Evolutionary conservation across 2,888 invertebrate genomes (phyloP), one percentile per base, ranked within the genome.

Genomic region (Ornithoptera alexandrae): DNA sequence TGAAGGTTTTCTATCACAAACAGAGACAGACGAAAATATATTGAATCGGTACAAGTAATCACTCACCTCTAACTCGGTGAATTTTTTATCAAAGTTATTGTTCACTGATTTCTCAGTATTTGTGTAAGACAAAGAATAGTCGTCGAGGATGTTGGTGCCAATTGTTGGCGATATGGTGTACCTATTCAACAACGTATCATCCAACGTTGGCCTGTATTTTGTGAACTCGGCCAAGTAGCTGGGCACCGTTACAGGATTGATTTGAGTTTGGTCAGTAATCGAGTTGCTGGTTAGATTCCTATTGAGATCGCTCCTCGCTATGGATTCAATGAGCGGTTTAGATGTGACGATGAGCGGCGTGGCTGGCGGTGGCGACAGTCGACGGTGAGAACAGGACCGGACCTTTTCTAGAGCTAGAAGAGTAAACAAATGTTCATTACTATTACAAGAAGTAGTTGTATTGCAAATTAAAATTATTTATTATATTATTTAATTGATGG

Each of bases 351-450:
- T 82, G 3, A 93, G 81, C 0, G 93, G 92, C 0, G 84, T 82
- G 0, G 84, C 81, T 0, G 91, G 88, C 0, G 91, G 83, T 0
- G 89, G 88, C 0, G 88, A 86, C 0, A 78, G 84, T n/a, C 68
- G 88, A 86, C 74, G 87, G 91, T 0, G 93, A 93, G 74, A 93
- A 93, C 0, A 92, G 75, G 0, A 92, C 89, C 67, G 93, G 93
- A 0, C 93, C 93, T 81, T 92, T 84, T 67, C 71, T 93, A n/a
- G 53, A 53, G 2, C 17, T 4, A 53, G n/a, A 53, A n/a, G 7
- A 53, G 53, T 53, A 53, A 30, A 30, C 30, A 30, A 30, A 30
- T 30, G 5, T 30, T 30, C 30, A 30, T 30, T 30, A 10, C 6
- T 39, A 39, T 39, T 39, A 39, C 7, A 39, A 39, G 39, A 39